phyloP scores from a whole-genome alignment of 37 sponge, comb jelly and placozoan species.

The Beroe ovata region DNA sequence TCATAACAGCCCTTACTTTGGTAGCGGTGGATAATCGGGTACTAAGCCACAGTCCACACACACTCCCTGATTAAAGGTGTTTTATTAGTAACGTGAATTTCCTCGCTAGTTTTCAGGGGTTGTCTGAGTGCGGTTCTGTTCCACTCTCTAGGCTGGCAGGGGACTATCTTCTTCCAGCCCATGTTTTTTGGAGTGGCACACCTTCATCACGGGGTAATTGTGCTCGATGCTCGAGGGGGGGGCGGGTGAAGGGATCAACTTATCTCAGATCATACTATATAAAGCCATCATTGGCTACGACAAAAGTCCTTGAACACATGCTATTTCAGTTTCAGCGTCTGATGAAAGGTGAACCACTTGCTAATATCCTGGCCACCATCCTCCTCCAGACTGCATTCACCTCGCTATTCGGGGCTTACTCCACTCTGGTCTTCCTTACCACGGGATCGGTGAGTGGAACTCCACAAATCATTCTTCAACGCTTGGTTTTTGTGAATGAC shows the following conservation, averaged over 20 bases:
- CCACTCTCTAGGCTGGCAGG: conserved; percentile 68
- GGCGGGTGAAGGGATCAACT: no score
- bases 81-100: no score
- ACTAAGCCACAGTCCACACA: no score
- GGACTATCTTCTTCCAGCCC: conserved; percentile 75
- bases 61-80: no score
- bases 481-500: no score
- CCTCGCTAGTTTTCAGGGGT: conserved; percentile 78
- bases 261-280: no score
- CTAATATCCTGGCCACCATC: background rate
- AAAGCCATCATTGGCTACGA: no score
- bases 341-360: background rate
- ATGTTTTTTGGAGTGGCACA: conserved; percentile 90
- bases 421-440: background rate
- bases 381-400: conserved; percentile 32
- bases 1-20: no score
- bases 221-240: no score
- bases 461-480: no score
- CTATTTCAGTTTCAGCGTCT: conserved; percentile 1
- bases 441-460: conserved; percentile 32
- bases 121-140: conserved; percentile 82
- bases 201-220: conserved; percentile 81
- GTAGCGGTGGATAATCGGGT: no score
- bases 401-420: conserved; percentile 28
- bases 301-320: no score